A percentile compares a stretch with the other conserved stretches of the same genome.
phyloP scores from a whole-genome alignment of 2,888 invertebrate genomes.

The Graphium colonna region DNA sequence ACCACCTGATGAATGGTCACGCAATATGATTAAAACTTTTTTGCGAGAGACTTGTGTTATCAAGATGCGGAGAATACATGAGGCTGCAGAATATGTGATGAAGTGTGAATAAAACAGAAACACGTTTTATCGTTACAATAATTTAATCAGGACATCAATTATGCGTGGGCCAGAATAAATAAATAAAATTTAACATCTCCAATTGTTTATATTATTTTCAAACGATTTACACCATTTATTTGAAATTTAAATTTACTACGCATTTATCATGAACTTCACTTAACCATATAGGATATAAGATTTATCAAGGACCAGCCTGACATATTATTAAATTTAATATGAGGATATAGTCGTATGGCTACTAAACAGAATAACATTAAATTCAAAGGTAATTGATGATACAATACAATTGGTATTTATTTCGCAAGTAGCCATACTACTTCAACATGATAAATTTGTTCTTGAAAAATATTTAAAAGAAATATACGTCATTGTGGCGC shows the following conservation, averaged over 20 bases:
- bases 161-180: constrained; percentile 73
- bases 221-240: constrained; percentile 39
- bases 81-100: too few species aligned
- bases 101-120: too few species aligned
- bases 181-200: constrained; percentile 71
- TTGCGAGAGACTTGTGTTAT: too few species aligned
- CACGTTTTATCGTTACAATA: constrained; percentile 57
- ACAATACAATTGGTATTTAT: neutral
- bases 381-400: neutral
- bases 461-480: neutral
- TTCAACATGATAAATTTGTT: neutral
- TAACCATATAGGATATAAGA: constrained; percentile 51
- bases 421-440: neutral
- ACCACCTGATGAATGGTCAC: too few species aligned
- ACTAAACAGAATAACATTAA: neutral
- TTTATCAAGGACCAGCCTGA: constrained; percentile 68
- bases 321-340: constrained; percentile 12
- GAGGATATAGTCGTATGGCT: neutral
- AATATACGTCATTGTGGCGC: constrained; percentile 5
- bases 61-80: too few species aligned
- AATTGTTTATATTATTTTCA: constrained; percentile 59
- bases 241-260: constrained; percentile 36
- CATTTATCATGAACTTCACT: constrained; percentile 27
- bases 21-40: too few species aligned
- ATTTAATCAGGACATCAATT: constrained; percentile 78